Conservation (phyloP, 2,797 vertebrate genomes). For the Sebastes taczanowskii region DNA sequence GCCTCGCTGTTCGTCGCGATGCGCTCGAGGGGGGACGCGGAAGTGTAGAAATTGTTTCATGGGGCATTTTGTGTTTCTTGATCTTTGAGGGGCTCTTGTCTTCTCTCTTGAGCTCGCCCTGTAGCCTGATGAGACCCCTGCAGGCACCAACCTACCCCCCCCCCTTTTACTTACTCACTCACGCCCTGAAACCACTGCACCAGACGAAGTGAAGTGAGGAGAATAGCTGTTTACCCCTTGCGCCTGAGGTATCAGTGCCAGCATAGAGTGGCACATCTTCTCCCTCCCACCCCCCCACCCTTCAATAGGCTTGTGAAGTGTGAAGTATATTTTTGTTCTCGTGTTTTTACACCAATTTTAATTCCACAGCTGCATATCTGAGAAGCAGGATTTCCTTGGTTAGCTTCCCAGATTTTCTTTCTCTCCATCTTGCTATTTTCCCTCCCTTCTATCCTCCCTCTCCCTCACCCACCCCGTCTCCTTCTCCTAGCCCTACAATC, state of each 20-base stretch:
- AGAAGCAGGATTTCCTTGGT: conserved; percentile 88
- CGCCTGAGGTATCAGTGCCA: conserved; percentile 75
- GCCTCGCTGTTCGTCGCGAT: conserved; percentile 63
- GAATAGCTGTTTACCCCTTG: conserved; percentile 75
- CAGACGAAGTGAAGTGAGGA: conserved; percentile 68
- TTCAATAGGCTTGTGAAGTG: conserved; percentile 82
- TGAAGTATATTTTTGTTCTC: conserved; percentile 83
- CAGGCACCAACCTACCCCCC: conserved; percentile 39
- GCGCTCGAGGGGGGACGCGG: conserved; percentile 66
- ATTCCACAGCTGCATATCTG: conserved; percentile 87
- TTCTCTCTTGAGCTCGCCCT: conserved; percentile 69
- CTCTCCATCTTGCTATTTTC: conserved; percentile 70
- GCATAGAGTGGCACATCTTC: conserved; percentile 64
- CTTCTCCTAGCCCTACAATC: conserved; percentile 76
- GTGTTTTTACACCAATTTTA: conserved; percentile 81
- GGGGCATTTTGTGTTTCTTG: conserved; percentile 62
- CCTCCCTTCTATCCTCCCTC: conserved; percentile 74
- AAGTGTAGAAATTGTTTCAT: conserved; percentile 82
- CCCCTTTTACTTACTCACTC: conserved; percentile 23
- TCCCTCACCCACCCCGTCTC: conserved; percentile 58
- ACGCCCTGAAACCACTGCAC: conserved; percentile 48
- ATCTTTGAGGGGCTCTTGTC: conserved; percentile 64
- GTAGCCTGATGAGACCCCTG: conserved; percentile 72
- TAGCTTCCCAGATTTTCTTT: conserved; percentile 82
- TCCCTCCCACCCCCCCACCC: conserved; percentile 33